Evolutionary conservation across 2,113 vertebrate genomes (phyloP).

Genomic region (Taurulus bubalis): DNA sequence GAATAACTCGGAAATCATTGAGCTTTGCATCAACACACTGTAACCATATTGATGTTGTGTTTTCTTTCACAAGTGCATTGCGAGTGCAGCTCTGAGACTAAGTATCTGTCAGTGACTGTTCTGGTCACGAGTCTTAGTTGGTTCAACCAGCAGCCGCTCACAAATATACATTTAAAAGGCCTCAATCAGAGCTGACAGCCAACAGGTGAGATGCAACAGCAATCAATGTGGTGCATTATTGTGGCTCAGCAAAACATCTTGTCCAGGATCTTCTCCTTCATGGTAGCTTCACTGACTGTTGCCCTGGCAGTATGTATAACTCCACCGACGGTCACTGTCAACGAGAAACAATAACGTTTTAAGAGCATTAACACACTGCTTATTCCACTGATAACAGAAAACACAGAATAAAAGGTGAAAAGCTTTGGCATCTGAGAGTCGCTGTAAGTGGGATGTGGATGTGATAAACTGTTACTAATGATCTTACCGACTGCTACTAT

Average conservation of each 20-base stretch:
- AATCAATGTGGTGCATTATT: not conserved
- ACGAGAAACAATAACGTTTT: not conserved
- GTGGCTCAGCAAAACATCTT: too few relatives aligned
- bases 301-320: not conserved
- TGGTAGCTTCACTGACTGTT: not conserved
- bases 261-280: not conserved
- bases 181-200: too few relatives aligned
- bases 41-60: not conserved
- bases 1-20: not conserved
- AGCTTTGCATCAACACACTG: not conserved
- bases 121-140: too few relatives aligned
- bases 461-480: not conserved
- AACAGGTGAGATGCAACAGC: too few relatives aligned
- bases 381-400: too few relatives aligned
- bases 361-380: not conserved
- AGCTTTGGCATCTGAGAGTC: too few relatives aligned
- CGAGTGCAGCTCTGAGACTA: constrained; percentile 18
- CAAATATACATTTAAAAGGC: too few relatives aligned
- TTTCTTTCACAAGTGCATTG: not conserved
- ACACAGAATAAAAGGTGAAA: too few relatives aligned
- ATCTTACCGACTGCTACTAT: not conserved
- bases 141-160: too few relatives aligned
- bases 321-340: not conserved
- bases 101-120: too few relatives aligned
- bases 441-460: too few relatives aligned